Evolutionary conservation across 2,888 invertebrate species (phyloP).

Genomic region (Xylota sylvarum): DNA sequence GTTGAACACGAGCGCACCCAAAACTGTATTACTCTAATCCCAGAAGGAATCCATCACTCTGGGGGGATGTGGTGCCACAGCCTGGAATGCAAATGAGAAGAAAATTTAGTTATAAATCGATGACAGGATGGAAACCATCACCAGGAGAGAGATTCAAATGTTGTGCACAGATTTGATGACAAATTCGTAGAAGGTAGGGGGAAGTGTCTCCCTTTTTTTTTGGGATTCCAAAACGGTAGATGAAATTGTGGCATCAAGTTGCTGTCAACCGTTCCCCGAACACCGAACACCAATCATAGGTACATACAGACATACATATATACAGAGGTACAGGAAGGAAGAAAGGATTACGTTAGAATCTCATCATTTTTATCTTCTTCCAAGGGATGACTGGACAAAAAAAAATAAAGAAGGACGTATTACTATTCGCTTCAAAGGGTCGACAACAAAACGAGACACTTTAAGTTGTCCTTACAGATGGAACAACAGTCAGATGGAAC

Average conservation of each 20-base stretch:
- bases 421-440: background rate
- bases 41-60: background rate
- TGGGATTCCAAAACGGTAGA: background rate
- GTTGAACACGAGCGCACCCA: background rate
- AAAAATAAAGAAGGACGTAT: background rate
- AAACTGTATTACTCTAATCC: slow-evolving; percentile 4
- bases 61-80: slow-evolving; percentile 2
- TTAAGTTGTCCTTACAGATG: background rate
- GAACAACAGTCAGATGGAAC: background rate
- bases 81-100: slow-evolving; percentile 59
- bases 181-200: background rate
- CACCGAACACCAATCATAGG: background rate
- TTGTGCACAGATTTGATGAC: slow-evolving; percentile 1
- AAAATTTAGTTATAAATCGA: slow-evolving; percentile 42
- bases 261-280: background rate
- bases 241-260: background rate
- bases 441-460: background rate
- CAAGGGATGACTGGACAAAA: background rate
- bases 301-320: background rate
- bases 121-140: slow-evolving; percentile 31
- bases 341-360: background rate
- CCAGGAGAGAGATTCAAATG: slow-evolving; percentile 20
- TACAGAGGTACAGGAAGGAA: background rate
- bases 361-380: background rate
- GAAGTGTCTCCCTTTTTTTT: background rate